These are phyloP conservation scores for Tachina lurida DNA, from an alignment of 2,888 invertebrate species.

Conservation along the genomic window DNA sequence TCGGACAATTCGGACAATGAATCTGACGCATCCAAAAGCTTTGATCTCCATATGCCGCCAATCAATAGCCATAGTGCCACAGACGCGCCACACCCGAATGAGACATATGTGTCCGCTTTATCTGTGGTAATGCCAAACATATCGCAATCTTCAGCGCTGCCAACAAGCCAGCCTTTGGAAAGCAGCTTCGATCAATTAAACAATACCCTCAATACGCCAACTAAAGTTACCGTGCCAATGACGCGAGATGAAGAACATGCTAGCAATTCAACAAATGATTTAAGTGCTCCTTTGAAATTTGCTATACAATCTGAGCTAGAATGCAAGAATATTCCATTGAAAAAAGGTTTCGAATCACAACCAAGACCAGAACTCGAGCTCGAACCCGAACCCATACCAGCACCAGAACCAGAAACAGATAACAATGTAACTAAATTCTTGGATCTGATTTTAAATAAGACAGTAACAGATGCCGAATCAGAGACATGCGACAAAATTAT, in stretches of 20 bases:
- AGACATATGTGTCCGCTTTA: constrained; percentile 23
- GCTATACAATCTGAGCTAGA: constrained; percentile 22
- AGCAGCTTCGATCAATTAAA: constrained; percentile 24
- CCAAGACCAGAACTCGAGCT: too few species aligned
- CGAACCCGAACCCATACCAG: not conserved
- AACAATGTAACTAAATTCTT: constrained; percentile 60
- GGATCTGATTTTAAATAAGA: constrained; percentile 62
- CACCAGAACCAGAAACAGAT: constrained; percentile 35
- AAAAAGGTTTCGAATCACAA: constrained; percentile 7
- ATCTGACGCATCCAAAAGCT: constrained; percentile 27
- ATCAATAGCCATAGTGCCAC: not conserved
- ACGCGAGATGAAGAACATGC: not conserved
- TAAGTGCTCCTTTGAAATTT: constrained; percentile 49
- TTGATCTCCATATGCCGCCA: constrained; percentile 3
- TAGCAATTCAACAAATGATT: constrained; percentile 5
- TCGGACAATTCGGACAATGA: constrained; percentile 50
- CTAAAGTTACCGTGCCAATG: not conserved
- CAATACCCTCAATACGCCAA: constrained; percentile 34
- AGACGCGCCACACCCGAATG: not conserved
- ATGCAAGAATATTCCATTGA: constrained; percentile 16
- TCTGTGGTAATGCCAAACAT: constrained; percentile 40
- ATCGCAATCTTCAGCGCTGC: not conserved
- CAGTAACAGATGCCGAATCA: constrained; percentile 61
- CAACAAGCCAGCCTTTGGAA: constrained; percentile 15
- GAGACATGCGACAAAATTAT: constrained; percentile 53